phyloP scores from a whole-genome alignment of 2,888 invertebrate species.

The Eupithecia subumbrata region DNA sequence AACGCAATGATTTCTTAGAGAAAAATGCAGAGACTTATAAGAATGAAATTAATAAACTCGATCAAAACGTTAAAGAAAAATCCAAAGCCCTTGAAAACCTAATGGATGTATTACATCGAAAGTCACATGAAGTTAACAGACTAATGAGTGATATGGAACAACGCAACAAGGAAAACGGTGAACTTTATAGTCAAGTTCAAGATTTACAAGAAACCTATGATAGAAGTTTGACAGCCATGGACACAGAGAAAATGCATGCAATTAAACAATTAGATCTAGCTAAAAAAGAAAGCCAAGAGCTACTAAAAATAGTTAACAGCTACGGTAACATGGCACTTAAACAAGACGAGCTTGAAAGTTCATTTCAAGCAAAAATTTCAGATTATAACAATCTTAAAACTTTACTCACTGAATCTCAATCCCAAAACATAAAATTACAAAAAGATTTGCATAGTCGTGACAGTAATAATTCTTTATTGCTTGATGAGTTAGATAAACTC shows the following conservation, averaged over 20 bases:
- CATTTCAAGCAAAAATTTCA: slow-evolving; percentile 47
- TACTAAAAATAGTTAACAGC: slow-evolving; percentile 61
- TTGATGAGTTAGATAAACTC: slow-evolving; percentile 61
- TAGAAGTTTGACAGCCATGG: slow-evolving; percentile 51
- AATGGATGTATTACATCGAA: slow-evolving; percentile 56
- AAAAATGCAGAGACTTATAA: slow-evolving; percentile 57
- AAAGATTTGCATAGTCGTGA: slow-evolving; percentile 46
- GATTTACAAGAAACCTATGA: slow-evolving; percentile 55
- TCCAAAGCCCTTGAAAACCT: slow-evolving; percentile 61
- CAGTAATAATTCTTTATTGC: slow-evolving; percentile 53
- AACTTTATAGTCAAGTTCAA: slow-evolving; percentile 55
- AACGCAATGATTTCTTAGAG: slow-evolving; percentile 65
- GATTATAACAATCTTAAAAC: slow-evolving; percentile 52
- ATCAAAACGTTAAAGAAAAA: slow-evolving; percentile 59
- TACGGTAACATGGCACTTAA: slow-evolving; percentile 52
- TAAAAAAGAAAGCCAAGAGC: slow-evolving; percentile 65
- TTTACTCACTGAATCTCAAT: slow-evolving; percentile 45
- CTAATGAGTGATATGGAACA: slow-evolving; percentile 59
- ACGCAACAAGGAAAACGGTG: slow-evolving; percentile 56
- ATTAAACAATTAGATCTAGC: slow-evolving; percentile 59
- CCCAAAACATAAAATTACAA: slow-evolving; percentile 55
- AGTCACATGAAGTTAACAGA: slow-evolving; percentile 64
- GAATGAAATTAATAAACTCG: slow-evolving; percentile 54
- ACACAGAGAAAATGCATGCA: slow-evolving; percentile 60
- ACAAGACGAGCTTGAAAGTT: slow-evolving; percentile 50